A percentile compares a stretch with the other conserved stretches of the same genome.
Conservation (phyloP, 2,113 vertebrate genomes). For the Leptobrachium leishanense region DNA sequence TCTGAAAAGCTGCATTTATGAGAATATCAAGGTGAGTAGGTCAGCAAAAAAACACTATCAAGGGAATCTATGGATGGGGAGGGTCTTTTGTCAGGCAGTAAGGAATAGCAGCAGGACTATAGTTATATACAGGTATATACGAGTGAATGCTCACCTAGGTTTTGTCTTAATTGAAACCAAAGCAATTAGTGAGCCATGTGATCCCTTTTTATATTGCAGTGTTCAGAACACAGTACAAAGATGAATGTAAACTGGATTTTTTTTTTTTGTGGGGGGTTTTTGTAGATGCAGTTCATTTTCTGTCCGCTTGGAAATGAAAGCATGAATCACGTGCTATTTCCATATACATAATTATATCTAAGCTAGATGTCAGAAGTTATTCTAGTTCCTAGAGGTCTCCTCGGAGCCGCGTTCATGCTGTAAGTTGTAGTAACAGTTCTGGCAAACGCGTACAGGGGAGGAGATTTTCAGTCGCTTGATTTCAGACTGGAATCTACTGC, state of each 20-base stretch:
- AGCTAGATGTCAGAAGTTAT: not conserved
- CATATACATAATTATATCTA: not conserved
- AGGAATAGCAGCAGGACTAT: constrained; percentile 30
- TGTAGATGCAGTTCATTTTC: constrained; percentile 4
- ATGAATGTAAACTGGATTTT: constrained; percentile 57
- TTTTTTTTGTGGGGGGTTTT: constrained; percentile 48
- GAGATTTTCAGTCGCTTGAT: constrained; percentile 97
- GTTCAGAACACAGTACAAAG: constrained; percentile 60
- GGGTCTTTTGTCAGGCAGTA: constrained; percentile 26
- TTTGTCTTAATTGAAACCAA: not conserved
- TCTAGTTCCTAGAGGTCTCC: constrained; percentile 81
- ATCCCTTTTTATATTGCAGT: constrained; percentile 67
- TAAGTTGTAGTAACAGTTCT: constrained; percentile 97
- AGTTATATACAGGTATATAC: constrained; percentile 44
- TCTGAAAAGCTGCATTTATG: constrained; percentile 36
- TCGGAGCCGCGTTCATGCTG: constrained; percentile 86
- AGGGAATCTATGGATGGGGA: constrained; percentile 14
- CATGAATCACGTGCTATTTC: not conserved
- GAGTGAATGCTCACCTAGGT: constrained; percentile 39
- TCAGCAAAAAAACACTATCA: constrained; percentile 12
- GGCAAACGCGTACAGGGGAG: constrained; percentile 93
- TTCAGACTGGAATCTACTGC: constrained; percentile 97
- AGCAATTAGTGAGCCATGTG: constrained; percentile 54
- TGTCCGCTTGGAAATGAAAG: constrained; percentile 10
- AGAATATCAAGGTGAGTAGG: constrained; percentile 9